These are phyloP conservation scores for Phataginus tetradactyla DNA, from an alignment of 2,797 vertebrate species.

Conservation along the genomic window DNA sequence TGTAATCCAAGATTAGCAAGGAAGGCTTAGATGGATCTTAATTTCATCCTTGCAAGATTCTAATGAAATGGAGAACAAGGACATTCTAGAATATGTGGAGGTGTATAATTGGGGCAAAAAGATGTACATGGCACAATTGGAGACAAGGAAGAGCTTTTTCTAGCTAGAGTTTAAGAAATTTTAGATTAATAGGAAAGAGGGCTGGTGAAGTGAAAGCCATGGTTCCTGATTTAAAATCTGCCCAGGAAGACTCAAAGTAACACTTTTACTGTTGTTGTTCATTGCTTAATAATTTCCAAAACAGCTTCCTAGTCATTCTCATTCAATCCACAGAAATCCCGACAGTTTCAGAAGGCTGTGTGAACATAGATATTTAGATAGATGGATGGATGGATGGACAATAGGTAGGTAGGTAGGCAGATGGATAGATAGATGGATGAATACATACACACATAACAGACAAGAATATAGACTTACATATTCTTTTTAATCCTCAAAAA, in stretches of 20 bases:
- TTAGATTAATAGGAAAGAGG: not conserved
- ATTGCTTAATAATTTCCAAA: not conserved
- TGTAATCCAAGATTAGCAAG: not conserved
- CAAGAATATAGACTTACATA: not conserved
- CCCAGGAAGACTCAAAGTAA: not conserved
- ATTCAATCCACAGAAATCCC: not conserved
- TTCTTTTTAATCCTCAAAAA: not conserved
- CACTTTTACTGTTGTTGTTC: not conserved
- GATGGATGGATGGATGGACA: not conserved
- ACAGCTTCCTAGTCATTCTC: not conserved
- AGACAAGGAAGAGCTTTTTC: not conserved
- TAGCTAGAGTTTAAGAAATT: not conserved
- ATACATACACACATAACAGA: not conserved
- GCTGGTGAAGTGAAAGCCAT: not conserved
- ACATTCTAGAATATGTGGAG: not conserved
- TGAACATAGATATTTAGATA: not conserved
- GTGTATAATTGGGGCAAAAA: not conserved
- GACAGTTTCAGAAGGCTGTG: not conserved
- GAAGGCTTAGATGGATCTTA: not conserved
- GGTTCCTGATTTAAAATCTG: slow-evolving; percentile 39
- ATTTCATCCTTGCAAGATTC: slow-evolving; percentile 17
- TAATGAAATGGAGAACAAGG: not conserved
- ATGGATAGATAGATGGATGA: not conserved
- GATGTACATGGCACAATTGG: not conserved
- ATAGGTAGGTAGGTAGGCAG: not conserved